Evolutionary conservation across 2,113 vertebrate genomes (phyloP).

Genomic region (Seriola rivoliana): DNA sequence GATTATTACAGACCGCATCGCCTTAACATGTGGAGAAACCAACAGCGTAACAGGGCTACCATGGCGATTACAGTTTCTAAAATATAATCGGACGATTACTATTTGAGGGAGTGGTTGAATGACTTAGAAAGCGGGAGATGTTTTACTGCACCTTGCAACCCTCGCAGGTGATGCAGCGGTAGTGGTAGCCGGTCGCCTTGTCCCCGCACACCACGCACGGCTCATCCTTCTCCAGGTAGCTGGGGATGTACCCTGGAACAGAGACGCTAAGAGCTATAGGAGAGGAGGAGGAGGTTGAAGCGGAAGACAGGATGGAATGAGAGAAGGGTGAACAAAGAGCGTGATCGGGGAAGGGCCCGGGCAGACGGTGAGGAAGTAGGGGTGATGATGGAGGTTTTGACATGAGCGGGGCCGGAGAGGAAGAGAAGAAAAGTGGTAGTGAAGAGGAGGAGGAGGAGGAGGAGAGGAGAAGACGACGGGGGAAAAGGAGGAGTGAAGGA

Average conservation of each 20-base stretch:
- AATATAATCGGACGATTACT: too few species aligned
- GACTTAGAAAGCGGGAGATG: not conserved
- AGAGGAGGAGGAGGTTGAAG: constrained; percentile 61
- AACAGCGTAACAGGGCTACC: too few species aligned
- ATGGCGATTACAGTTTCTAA: too few species aligned
- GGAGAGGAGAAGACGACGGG: not conserved
- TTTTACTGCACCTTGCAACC: constrained; percentile 91
- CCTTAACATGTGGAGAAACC: too few species aligned
- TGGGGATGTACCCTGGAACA: constrained; percentile 94
- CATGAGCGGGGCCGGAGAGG: not conserved
- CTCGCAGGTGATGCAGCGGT: constrained; percentile 97
- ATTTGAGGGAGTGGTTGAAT: not conserved
- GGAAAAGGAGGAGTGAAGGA: not conserved
- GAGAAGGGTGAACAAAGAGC: constrained; percentile 17
- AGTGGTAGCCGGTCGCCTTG: constrained; percentile 96
- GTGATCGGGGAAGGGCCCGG: not conserved
- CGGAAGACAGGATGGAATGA: constrained; percentile 53
- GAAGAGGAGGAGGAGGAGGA: not conserved
- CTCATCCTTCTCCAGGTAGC: constrained; percentile 98
- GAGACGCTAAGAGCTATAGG: constrained; percentile 78
- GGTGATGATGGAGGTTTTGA: not conserved
- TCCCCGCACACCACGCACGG: constrained; percentile 96
- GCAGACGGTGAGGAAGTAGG: not conserved
- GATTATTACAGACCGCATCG: too few species aligned
- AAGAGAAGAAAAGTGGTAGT: not conserved